These are phyloP conservation scores for Muscidifurax raptorellus DNA, from an alignment of 1,140 invertebrate species.

Conservation along the genomic window DNA sequence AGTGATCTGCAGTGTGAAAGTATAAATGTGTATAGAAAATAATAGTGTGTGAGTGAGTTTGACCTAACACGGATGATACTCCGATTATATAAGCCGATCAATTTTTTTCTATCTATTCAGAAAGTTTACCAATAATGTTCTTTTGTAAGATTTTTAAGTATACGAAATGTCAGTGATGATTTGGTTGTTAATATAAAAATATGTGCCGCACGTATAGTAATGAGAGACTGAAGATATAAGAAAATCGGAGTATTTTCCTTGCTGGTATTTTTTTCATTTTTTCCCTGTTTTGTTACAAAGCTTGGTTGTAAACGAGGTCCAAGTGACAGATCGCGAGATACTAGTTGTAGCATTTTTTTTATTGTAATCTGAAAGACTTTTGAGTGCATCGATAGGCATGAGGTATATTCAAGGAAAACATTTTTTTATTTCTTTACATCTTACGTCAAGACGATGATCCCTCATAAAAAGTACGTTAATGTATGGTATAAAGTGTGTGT, in stretches of 20 bases:
- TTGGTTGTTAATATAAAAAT: neutral
- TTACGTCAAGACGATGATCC: neutral
- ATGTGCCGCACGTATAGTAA: neutral
- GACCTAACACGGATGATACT: neutral
- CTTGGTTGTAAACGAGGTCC: constrained; percentile 18
- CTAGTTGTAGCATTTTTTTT: neutral
- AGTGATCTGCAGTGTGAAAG: neutral
- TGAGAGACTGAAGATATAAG: neutral
- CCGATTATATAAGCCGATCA: neutral
- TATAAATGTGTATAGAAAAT: neutral
- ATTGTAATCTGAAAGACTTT: constrained; percentile 36
- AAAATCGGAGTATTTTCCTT: neutral
- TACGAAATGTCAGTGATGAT: neutral
- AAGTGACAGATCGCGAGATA: neutral
- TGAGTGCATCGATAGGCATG: constrained; percentile 28
- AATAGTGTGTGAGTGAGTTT: neutral
- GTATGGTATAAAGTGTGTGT: neutral
- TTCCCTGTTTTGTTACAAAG: constrained; percentile 4
- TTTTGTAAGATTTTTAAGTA: neutral
- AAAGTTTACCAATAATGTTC: too few relatives aligned
- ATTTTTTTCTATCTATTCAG: neutral
- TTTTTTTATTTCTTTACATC: neutral
- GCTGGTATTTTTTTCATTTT: constrained; percentile 17
- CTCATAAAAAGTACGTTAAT: neutral
- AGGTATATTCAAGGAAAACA: constrained; percentile 24